Conservation (phyloP, 2,113 vertebrate genomes). For the Misgurnus anguillicaudatus region DNA sequence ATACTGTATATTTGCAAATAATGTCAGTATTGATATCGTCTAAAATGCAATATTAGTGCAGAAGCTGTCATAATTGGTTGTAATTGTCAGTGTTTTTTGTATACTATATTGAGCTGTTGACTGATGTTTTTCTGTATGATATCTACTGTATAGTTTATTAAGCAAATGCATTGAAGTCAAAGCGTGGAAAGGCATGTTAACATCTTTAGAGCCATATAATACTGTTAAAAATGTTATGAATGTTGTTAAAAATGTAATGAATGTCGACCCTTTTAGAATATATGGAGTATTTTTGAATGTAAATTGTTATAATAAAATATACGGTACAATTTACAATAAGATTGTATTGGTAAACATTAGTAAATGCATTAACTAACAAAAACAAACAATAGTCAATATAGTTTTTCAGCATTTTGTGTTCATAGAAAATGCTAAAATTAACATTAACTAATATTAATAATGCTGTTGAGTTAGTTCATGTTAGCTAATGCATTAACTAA, state of each 20-base stretch:
- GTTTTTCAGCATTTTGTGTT: too few relatives aligned
- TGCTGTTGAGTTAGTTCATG: too few relatives aligned
- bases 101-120: constrained; percentile 4
- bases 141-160: not conserved
- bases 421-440: too few relatives aligned
- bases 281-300: constrained; percentile 30
- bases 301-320: constrained; percentile 20
- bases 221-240: constrained; percentile 15
- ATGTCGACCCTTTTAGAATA: constrained; percentile 20
- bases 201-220: constrained; percentile 16
- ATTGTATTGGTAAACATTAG: too few relatives aligned
- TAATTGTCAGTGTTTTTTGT: constrained; percentile 20
- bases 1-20: constrained; percentile 35
- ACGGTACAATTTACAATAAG: too few relatives aligned
- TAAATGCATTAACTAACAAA: too few relatives aligned
- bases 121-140: constrained; percentile 8
- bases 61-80: not conserved
- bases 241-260: constrained; percentile 5
- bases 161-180: constrained; percentile 2
- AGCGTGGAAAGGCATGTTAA: constrained; percentile 27
- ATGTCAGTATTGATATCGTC: constrained; percentile 10
- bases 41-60: constrained; percentile 21
- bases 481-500: too few relatives aligned
- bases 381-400: too few relatives aligned
- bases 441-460: too few relatives aligned